A percentile compares a stretch with the other conserved stretches of the same genome.
Conservation (phyloP, 1,140 invertebrate genomes). For the Pseudomyrmex pallidus region DNA sequence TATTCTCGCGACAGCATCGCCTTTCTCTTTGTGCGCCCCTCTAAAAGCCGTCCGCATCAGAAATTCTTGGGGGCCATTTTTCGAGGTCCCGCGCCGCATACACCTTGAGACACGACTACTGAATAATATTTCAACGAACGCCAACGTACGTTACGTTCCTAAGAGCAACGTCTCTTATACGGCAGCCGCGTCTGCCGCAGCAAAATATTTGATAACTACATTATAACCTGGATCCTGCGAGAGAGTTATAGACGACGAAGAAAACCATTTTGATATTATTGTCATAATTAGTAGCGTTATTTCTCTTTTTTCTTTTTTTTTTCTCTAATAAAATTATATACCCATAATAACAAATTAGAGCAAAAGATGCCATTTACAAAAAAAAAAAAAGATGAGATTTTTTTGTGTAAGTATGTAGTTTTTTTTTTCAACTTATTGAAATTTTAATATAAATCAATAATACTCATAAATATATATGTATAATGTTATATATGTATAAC, state of each 20-base stretch:
- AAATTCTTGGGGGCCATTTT: slow-evolving; percentile 57
- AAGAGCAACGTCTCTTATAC: slow-evolving; percentile 72
- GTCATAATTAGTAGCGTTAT: slow-evolving; percentile 26
- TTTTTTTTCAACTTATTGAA: too few relatives aligned
- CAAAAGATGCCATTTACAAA: neutral
- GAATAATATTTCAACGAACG: slow-evolving; percentile 63
- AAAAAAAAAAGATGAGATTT: too few relatives aligned
- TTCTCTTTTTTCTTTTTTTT: too few relatives aligned
- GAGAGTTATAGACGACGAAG: slow-evolving; percentile 4
- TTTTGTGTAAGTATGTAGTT: too few relatives aligned
- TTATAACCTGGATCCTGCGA: slow-evolving; percentile 43
- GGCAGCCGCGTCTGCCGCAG: slow-evolving; percentile 42
- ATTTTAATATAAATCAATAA: too few relatives aligned
- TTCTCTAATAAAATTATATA: too few relatives aligned
- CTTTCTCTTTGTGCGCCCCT: slow-evolving; percentile 35
- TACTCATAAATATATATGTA: too few relatives aligned
- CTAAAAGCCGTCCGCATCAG: slow-evolving; percentile 64
- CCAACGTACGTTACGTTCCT: slow-evolving; percentile 70
- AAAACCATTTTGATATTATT: slow-evolving; percentile 19
- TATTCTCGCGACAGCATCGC: slow-evolving; percentile 9
- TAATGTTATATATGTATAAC: too few relatives aligned
- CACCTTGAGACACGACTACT: slow-evolving; percentile 55
- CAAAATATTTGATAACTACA: slow-evolving; percentile 57
- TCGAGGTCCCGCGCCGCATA: slow-evolving; percentile 34
- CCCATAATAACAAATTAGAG: too few relatives aligned